These are phyloP conservation scores for Epinephelus coioides DNA, from an alignment of 2,797 vertebrate genomes.

Conservation along the genomic window DNA sequence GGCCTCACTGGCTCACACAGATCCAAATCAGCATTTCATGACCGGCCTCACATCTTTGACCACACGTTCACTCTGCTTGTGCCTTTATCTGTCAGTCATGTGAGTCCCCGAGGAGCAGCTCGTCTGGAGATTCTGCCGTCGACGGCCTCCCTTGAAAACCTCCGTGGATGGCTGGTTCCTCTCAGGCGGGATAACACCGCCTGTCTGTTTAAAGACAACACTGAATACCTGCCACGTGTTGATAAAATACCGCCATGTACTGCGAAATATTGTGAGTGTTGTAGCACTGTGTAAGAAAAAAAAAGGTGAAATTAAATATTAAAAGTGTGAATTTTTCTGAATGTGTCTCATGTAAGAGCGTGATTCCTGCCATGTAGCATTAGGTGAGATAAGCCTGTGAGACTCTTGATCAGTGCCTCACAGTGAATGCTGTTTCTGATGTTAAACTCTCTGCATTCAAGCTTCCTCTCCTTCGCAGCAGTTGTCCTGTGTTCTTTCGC, in stretches of 20 bases:
- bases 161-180: conserved; percentile 44
- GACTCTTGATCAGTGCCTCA: conserved; percentile 42
- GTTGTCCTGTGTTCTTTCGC: conserved; percentile 32
- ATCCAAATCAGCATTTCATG: conserved; percentile 78
- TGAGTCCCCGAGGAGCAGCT: conserved; percentile 59
- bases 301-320: conserved; percentile 41
- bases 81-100: conserved; percentile 78
- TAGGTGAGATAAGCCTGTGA: conserved; percentile 54
- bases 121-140: conserved; percentile 56
- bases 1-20: conserved; percentile 57
- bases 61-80: conserved; percentile 62
- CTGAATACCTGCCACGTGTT: conserved; percentile 37
- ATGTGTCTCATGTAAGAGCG: conserved; percentile 38
- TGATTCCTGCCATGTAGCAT: conserved; percentile 50
- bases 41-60: conserved; percentile 75
- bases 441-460: conserved; percentile 40
- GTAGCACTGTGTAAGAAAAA: neutral
- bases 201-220: conserved; percentile 51
- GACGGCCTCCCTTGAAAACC: conserved; percentile 41
- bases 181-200: conserved; percentile 43
- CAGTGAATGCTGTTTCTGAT: conserved; percentile 39
- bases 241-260: conserved; percentile 5
- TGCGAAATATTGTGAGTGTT: neutral
- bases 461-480: conserved; percentile 43
- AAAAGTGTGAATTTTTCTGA: conserved; percentile 25